Percentiles rank a stretch among this genome's conserved stretches.
These are phyloP conservation scores for Trachymyrmex cornetzi DNA, from an alignment of 1,140 invertebrate species.

Conservation along the genomic window DNA sequence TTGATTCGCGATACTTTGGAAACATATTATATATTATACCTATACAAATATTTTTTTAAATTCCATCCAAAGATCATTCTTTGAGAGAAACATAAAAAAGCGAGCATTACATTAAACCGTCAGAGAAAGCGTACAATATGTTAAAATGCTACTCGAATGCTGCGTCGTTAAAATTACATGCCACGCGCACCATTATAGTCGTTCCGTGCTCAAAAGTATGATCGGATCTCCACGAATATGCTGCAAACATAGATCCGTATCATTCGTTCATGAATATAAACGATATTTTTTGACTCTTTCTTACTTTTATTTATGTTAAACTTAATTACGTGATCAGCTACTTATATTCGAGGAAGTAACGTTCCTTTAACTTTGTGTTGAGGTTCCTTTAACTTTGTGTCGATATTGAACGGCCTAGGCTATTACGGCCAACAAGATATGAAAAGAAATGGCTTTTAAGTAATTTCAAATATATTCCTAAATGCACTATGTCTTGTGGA, in stretches of 20 bases:
- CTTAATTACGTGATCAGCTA: background rate
- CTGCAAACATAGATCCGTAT: conserved; percentile 38
- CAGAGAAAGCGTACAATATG: conserved; percentile 68
- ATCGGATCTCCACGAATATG: conserved; percentile 39
- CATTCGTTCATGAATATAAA: conserved; percentile 42
- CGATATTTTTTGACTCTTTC: conserved; percentile 17
- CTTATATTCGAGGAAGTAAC: background rate
- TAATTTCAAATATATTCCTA: background rate
- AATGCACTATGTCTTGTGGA: background rate
- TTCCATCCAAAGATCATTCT: conserved; percentile 9
- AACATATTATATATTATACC: background rate
- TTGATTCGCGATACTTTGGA: background rate
- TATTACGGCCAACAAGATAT: background rate
- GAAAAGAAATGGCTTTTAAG: background rate
- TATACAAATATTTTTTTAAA: background rate
- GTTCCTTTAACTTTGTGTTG: background rate
- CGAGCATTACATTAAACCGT: conserved; percentile 52
- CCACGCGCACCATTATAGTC: background rate
- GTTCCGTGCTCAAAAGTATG: conserved; percentile 48
- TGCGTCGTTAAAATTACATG: conserved; percentile 53
- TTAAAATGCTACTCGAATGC: conserved; percentile 46
- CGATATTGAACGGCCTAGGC: background rate
- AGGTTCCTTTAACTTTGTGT: background rate
- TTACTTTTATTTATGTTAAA: conserved; percentile 31
- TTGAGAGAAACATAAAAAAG: conserved; percentile 34